Evolutionary conservation across 2,113 vertebrate species (phyloP).

Genomic region (Myanophis thanlyinensis): DNA sequence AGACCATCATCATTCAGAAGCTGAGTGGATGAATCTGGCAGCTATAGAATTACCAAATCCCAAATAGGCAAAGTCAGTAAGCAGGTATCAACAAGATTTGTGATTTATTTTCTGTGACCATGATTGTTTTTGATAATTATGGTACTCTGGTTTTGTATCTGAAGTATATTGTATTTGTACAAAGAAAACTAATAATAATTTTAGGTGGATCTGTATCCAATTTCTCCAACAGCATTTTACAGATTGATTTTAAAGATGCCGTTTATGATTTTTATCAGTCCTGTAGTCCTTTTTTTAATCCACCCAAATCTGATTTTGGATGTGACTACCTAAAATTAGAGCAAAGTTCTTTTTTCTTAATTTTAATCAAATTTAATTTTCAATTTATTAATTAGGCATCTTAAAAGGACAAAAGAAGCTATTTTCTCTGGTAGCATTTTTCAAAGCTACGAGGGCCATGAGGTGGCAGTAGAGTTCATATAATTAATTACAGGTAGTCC

Average conservation of each 20-base stretch:
- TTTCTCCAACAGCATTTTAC: background rate
- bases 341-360: background rate
- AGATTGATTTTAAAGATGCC: background rate
- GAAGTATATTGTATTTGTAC: background rate
- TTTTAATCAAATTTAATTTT: background rate
- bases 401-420: background rate
- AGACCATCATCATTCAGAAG: background rate
- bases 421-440: background rate
- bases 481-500: background rate
- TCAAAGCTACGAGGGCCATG: background rate
- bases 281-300: background rate
- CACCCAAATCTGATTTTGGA: background rate
- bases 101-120: background rate
- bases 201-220: background rate
- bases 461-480: background rate
- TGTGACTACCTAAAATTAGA: background rate
- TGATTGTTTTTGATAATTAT: background rate
- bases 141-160: background rate
- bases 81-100: background rate
- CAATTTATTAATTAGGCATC: background rate
- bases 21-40: background rate
- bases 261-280: background rate
- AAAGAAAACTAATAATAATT: background rate
- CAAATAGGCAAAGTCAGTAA: background rate
- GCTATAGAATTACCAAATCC: background rate